Conservation (phyloP, 2,113 vertebrate genomes). For the Periophthalmus modestus region DNA sequence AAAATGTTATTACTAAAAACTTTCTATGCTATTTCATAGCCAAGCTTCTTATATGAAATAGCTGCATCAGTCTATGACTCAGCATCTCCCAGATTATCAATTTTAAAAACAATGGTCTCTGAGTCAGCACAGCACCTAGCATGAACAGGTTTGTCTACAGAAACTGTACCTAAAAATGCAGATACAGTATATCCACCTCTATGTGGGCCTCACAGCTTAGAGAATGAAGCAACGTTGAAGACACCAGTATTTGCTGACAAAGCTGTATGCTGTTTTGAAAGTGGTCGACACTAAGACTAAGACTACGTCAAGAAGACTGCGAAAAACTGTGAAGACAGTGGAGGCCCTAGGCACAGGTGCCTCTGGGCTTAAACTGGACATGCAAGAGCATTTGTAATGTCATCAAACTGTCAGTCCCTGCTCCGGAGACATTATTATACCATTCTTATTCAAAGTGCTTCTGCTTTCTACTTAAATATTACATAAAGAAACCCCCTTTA, state of each 20-base stretch:
- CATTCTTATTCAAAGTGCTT: neutral
- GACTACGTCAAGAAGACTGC: neutral
- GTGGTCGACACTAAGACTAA: neutral
- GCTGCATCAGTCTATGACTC: too few relatives aligned
- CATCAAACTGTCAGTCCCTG: neutral
- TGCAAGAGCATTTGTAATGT: neutral
- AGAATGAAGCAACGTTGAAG: conserved; percentile 2
- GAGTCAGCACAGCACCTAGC: too few relatives aligned
- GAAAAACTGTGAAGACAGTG: neutral
- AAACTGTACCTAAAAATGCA: neutral
- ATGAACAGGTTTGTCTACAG: too few relatives aligned
- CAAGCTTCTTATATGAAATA: too few relatives aligned
- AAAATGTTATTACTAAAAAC: too few relatives aligned
- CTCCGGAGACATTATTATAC: neutral
- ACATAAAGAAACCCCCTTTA: neutral
- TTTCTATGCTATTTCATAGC: too few relatives aligned
- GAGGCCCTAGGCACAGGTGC: neutral
- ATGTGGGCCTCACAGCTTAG: neutral
- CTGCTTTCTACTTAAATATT: neutral
- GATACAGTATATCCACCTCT: neutral
- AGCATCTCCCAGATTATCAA: too few relatives aligned
- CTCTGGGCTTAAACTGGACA: neutral
- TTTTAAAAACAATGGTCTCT: too few relatives aligned
- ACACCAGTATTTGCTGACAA: conserved; percentile 4
- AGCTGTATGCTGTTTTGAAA: neutral